Evolutionary conservation across 2,113 vertebrate species (phyloP), one percentile per base, ranked within the genome.

Genomic region (Stictonetta naevosa): DNA sequence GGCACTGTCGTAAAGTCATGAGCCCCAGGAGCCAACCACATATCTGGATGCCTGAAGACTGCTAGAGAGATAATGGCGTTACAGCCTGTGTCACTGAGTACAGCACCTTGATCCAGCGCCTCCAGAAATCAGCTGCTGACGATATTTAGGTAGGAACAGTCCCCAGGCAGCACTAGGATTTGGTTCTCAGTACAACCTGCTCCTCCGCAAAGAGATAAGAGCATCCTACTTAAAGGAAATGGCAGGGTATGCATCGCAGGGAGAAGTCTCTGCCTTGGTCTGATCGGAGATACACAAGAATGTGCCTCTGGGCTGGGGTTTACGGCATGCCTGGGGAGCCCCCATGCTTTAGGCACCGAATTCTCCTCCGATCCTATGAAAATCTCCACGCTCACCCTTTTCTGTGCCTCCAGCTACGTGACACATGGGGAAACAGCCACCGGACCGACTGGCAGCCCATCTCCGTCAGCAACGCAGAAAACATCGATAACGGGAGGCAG

Each of bases 11-110:
- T 50, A 33, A 6, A 48, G 44, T 52, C 59, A 10, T 0, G 4
- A 73, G 19, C 46, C 53, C 23, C 59, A 90, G 56, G 31, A 87
- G 34, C 19, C 48, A 36, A 25, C 33, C 38, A 64, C 33, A 3
- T 6, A 8, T 53, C 52, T 46, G 4, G 16, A 29, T 31, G 38
- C 11, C 73, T 52, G 64, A 82, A 85, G 93, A 38, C 16, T 12
- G 25, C 0, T 0, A 58, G 25, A 64, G 25, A 40, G 73, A 17
- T 3, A 22, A 50, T 0, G 8, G 17, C 71, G 10, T 1, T 34
- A 46, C 17, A 13, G 40, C 44, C 44, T 28, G 31, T 6, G 22
- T 3, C 23, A 14, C 78, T 63, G 59, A 23, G 8, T 10, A 7
- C 67, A 55, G 67, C 77, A 66, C 67, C 78, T 62, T 19, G 50